Percentiles rank a stretch among this genome's conserved stretches.
These are phyloP conservation scores for Tetranychus cinnabarinus DNA, from an alignment of 1,140 invertebrate genomes.

Conservation along the genomic window DNA sequence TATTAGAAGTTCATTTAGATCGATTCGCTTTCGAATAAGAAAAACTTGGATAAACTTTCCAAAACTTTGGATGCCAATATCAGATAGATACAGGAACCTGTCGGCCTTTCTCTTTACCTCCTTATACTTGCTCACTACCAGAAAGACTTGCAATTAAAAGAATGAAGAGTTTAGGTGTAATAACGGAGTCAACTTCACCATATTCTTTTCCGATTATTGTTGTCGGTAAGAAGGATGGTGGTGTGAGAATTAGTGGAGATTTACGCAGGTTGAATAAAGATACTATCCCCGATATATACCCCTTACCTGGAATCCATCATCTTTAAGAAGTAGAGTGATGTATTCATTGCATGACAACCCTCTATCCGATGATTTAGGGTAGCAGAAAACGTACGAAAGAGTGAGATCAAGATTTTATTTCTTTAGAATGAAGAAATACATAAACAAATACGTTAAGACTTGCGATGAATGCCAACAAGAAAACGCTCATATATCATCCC, in stretches of 20 bases:
- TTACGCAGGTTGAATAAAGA: not conserved
- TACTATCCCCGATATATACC: not conserved
- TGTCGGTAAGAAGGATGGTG: not conserved
- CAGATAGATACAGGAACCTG: no score
- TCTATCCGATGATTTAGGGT: conserved; percentile 10
- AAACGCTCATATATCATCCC: conserved; percentile 4
- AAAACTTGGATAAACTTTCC: no score
- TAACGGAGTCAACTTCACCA: not conserved
- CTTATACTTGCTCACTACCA: no score
- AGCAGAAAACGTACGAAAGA: conserved; percentile 8
- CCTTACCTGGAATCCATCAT: not conserved
- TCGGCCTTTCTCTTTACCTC: no score
- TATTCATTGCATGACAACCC: conserved; percentile 9
- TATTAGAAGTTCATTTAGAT: no score
- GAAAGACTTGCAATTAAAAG: not conserved
- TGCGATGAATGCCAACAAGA: conserved; percentile 11
- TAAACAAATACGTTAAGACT: conserved; percentile 6
- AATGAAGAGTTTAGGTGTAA: not conserved
- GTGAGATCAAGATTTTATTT: conserved; percentile 13
- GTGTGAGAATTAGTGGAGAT: conserved; percentile 7
- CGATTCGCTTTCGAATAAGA: no score
- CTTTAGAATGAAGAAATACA: conserved; percentile 5
- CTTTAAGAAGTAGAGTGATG: not conserved
- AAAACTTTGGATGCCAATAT: no score
- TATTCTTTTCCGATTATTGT: not conserved